Percentiles rank a stretch among this genome's conserved stretches.
Conservation (phyloP, 2,888 invertebrate genomes). For the Anthrax anthrax region DNA sequence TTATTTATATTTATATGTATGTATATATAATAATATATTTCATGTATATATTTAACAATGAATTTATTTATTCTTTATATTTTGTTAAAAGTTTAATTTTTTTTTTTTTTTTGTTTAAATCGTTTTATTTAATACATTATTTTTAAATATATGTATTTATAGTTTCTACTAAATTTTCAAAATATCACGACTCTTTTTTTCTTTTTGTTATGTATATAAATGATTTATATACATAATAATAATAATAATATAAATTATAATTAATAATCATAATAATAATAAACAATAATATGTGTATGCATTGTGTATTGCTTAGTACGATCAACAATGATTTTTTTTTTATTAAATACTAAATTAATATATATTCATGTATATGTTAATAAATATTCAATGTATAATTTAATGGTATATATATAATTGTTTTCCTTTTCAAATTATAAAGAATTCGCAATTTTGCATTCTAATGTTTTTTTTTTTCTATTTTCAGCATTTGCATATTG, state of each 20-base stretch:
- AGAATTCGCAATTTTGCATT: constrained; percentile 5
- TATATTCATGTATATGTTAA: no score
- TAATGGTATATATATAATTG: no score
- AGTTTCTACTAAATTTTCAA: constrained; percentile 8
- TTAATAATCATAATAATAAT: no score
- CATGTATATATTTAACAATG: no score
- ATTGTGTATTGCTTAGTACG: constrained; percentile 9
- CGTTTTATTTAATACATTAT: not conserved
- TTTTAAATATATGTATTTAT: no score
- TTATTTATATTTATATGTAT: no score
- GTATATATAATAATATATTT: no score
- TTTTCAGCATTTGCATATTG: constrained; percentile 4
- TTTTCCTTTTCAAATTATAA: constrained; percentile 2
- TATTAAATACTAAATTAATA: no score
- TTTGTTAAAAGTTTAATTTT: no score
- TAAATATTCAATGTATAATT: no score
- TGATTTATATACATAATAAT: constrained; percentile 8
- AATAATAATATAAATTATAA: no score
- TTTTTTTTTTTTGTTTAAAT: not conserved
- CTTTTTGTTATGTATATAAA: constrained; percentile 3
- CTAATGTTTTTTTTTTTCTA: constrained; percentile 2
- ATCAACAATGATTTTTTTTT: constrained; percentile 5
- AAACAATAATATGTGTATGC: not conserved
- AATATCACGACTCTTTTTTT: constrained; percentile 7
- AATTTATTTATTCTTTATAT: not conserved